A percentile compares a stretch with the other conserved stretches of the same genome.
These are phyloP conservation scores for Sylvicapra grimmia DNA, from an alignment of 2,113 vertebrate genomes.

Conservation along the genomic window DNA sequence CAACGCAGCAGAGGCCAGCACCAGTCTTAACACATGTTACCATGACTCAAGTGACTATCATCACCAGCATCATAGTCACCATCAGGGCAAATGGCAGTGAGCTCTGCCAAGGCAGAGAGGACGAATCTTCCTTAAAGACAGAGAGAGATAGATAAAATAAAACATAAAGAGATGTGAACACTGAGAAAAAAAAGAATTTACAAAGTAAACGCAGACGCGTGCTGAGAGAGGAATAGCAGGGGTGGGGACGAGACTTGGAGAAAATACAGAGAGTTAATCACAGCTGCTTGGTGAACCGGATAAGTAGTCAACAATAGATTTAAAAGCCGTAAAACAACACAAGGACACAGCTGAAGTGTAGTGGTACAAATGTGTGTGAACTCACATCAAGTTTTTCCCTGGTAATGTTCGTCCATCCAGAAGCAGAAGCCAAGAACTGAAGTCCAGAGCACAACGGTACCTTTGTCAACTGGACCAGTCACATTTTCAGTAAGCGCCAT, in stretches of 20 bases:
- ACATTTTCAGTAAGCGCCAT: not conserved
- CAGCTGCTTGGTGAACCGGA: not conserved
- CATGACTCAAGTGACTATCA: not conserved
- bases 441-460: accelerated
- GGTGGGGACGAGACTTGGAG: not conserved
- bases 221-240: not conserved
- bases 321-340: not conserved
- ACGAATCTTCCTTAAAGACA: not conserved
- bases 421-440: not conserved
- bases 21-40: not conserved
- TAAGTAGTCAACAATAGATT: not conserved
- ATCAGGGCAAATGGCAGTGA: not conserved
- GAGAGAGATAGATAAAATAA: not conserved
- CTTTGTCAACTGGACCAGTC: not conserved
- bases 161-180: not conserved
- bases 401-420: not conserved
- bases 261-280: too few species aligned
- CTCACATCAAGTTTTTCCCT: not conserved
- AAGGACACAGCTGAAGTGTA: not conserved
- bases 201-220: not conserved
- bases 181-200: not conserved
- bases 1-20: not conserved
- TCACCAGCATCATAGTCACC: not conserved
- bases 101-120: not conserved
- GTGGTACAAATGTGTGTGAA: accelerated